A percentile compares a stretch with the other conserved stretches of the same genome.
Conservation (phyloP, 2,797 vertebrate genomes). For the Sparidentex hasta region DNA sequence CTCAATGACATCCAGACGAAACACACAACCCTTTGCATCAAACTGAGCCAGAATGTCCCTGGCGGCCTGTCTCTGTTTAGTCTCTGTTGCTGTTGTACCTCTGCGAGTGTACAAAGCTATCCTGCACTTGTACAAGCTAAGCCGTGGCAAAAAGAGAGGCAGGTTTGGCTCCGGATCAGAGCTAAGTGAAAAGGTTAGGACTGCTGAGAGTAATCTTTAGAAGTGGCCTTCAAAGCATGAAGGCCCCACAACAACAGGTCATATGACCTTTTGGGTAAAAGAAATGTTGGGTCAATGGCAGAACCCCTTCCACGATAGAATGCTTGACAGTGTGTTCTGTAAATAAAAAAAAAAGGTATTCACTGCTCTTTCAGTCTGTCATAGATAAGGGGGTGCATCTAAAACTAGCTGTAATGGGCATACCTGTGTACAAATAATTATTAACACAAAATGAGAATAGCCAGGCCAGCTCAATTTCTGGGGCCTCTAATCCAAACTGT, state of each 20-base stretch:
- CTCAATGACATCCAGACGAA: constrained; percentile 36
- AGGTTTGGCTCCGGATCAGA: constrained; percentile 81
- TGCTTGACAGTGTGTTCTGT: constrained; percentile 42
- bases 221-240: constrained; percentile 83
- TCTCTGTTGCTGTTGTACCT: constrained; percentile 58
- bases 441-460: constrained; percentile 68
- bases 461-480: constrained; percentile 61
- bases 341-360: constrained; percentile 50
- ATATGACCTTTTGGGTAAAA: constrained; percentile 81
- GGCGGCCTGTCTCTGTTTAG: constrained; percentile 56
- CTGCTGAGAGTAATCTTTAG: constrained; percentile 84
- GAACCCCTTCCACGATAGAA: constrained; percentile 62
- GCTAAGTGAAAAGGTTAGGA: constrained; percentile 86
- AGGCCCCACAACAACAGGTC: constrained; percentile 79
- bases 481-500: constrained; percentile 66
- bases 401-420: constrained; percentile 26
- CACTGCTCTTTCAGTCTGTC: constrained; percentile 15
- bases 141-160: constrained; percentile 55
- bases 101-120: constrained; percentile 54
- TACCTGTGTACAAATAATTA: constrained; percentile 43
- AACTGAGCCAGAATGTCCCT: constrained; percentile 32
- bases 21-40: constrained; percentile 28
- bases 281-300: constrained; percentile 68
- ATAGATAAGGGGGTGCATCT: constrained; percentile 24
- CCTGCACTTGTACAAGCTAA: constrained; percentile 49